Conservation (phyloP, 2,113 vertebrate species). For the Melanocharis versteri region DNA sequence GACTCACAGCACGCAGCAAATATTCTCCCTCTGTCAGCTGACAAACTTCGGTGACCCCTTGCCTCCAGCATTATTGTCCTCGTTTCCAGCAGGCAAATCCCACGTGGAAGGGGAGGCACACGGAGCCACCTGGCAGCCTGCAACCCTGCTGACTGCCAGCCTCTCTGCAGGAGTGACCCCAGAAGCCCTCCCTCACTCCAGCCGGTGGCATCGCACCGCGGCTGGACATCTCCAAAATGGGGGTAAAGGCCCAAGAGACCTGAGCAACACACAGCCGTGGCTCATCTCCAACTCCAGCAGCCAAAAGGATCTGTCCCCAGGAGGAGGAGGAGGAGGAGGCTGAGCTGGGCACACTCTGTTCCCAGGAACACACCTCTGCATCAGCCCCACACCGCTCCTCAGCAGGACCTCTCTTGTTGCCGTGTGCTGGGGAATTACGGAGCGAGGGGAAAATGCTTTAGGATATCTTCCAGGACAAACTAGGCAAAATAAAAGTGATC, state of each 20-base stretch:
- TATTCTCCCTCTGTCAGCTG: neutral
- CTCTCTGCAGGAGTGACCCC: neutral
- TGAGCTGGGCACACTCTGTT: neutral
- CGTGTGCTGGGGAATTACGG: rapidly evolving
- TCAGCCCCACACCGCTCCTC: neutral
- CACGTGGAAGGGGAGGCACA: rapidly evolving
- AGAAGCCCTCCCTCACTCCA: neutral
- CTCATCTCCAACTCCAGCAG: neutral
- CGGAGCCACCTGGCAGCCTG: neutral
- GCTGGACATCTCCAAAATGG: neutral
- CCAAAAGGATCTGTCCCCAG: neutral
- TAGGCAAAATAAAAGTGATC: neutral
- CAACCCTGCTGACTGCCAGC: neutral
- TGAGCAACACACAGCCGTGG: neutral
- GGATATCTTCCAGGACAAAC: neutral
- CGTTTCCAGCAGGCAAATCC: neutral
- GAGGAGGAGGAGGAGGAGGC: neutral
- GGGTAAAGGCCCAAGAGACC: neutral
- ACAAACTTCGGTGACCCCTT: neutral
- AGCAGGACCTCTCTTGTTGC: neutral
- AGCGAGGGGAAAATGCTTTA: neutral
- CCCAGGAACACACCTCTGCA: neutral
- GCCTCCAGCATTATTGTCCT: neutral
- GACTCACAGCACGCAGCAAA: neutral
- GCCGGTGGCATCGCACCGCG: rapidly evolving